Evolutionary conservation across 2,113 vertebrate genomes (phyloP).

Genomic region (Syrrhaptes paradoxus): DNA sequence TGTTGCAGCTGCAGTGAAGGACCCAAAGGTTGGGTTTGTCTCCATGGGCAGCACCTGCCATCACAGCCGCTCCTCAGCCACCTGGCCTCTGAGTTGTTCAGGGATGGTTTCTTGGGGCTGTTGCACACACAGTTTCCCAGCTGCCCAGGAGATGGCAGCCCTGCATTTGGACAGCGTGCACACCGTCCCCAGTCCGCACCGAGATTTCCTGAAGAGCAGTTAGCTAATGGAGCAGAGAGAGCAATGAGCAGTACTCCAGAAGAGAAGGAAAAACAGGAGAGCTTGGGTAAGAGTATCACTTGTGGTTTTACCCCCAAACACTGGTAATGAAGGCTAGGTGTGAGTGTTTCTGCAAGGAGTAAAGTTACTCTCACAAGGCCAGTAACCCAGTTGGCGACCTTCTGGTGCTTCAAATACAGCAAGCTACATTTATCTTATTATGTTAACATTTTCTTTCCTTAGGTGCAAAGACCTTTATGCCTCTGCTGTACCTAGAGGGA

Average conservation of each 20-base stretch:
- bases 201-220: neutral
- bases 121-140: neutral
- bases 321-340: neutral
- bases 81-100: neutral
- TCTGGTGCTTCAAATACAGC: neutral
- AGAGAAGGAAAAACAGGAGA: neutral
- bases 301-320: neutral
- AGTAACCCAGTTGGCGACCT: neutral
- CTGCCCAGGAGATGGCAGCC: conserved; percentile 39
- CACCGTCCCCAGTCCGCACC: fast-evolving
- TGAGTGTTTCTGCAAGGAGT: neutral
- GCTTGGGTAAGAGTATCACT: neutral
- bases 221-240: neutral
- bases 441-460: neutral
- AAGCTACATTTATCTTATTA: neutral
- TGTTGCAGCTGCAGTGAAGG: neutral
- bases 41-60: fast-evolving
- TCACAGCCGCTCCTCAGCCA: fast-evolving
- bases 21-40: neutral
- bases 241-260: too few species aligned
- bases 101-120: neutral
- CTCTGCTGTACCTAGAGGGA: neutral
- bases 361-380: neutral
- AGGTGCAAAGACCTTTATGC: neutral
- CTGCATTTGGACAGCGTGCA: neutral